These are phyloP conservation scores for Ciconia maguari DNA, from an alignment of 2,113 vertebrate genomes.

Conservation along the genomic window DNA sequence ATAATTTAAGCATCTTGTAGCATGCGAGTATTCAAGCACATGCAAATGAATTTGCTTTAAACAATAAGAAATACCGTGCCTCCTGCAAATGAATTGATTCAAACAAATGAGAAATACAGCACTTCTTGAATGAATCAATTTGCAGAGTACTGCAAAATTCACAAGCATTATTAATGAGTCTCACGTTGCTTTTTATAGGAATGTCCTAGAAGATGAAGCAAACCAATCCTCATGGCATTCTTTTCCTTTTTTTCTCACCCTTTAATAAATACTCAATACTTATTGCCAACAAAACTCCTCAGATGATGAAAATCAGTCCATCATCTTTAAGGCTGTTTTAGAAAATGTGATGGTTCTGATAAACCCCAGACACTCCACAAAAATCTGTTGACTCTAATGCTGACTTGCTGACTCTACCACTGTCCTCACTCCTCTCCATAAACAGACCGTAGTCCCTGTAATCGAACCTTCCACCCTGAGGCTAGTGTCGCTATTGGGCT, in stretches of 20 bases:
- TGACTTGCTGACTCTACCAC: neutral
- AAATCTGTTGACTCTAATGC: neutral
- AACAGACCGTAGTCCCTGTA: neutral
- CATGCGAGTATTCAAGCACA: neutral
- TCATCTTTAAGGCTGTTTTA: neutral
- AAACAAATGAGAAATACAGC: constrained; percentile 21
- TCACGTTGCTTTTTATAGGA: neutral
- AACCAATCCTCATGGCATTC: neutral
- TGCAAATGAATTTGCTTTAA: constrained; percentile 46
- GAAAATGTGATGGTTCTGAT: neutral
- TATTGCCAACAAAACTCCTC: neutral
- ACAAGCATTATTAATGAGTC: neutral
- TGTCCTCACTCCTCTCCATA: neutral
- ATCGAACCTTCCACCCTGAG: neutral
- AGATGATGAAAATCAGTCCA: neutral
- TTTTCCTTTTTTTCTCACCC: neutral
- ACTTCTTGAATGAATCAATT: constrained; percentile 9
- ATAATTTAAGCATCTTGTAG: constrained; percentile 21
- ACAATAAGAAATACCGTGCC: neutral
- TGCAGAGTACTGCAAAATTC: neutral
- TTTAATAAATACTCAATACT: neutral
- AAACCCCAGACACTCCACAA: neutral
- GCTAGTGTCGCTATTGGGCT: neutral
- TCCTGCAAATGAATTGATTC: constrained; percentile 32
- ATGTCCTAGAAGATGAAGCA: neutral